These are phyloP conservation scores for Lepidocyrtoides sp. DNA, from an alignment of 2,888 invertebrate species.

Conservation along the genomic window DNA sequence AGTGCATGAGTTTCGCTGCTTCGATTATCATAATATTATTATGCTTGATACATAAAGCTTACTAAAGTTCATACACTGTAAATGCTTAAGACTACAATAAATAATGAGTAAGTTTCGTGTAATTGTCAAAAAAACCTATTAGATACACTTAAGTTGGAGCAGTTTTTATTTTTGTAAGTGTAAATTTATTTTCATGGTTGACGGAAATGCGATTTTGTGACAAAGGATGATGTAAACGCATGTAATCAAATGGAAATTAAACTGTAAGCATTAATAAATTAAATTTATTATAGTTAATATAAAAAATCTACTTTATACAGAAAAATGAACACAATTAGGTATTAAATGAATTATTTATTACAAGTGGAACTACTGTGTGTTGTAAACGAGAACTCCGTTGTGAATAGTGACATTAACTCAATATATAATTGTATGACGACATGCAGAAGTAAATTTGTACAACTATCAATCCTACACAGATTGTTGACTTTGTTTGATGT, in stretches of 20 bases:
- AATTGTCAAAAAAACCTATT: neutral
- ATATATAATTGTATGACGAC: too few relatives aligned
- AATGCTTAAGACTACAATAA: neutral
- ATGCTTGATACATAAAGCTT: too few relatives aligned
- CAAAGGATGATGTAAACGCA: slow-evolving; percentile 38
- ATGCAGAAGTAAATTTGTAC: too few relatives aligned
- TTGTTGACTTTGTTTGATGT: too few relatives aligned
- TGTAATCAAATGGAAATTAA: slow-evolving; percentile 50
- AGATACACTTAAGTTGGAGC: slow-evolving; percentile 28
- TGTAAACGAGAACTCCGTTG: slow-evolving; percentile 13
- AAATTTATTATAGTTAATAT: neutral
- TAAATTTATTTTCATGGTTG: slow-evolving; percentile 34
- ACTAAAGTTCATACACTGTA: too few relatives aligned
- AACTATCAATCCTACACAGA: too few relatives aligned
- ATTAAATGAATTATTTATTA: too few relatives aligned
- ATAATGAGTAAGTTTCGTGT: neutral
- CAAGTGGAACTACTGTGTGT: neutral
- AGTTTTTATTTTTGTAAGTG: slow-evolving; percentile 60
- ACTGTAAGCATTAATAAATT: neutral
- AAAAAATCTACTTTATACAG: neutral
- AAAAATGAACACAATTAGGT: neutral
- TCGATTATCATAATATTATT: too few relatives aligned
- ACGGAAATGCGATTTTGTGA: slow-evolving; percentile 20
- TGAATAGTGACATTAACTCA: neutral
- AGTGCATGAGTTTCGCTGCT: neutral